Conservation (phyloP, 2,888 invertebrate species). For the Mesoligia furuncula region DNA sequence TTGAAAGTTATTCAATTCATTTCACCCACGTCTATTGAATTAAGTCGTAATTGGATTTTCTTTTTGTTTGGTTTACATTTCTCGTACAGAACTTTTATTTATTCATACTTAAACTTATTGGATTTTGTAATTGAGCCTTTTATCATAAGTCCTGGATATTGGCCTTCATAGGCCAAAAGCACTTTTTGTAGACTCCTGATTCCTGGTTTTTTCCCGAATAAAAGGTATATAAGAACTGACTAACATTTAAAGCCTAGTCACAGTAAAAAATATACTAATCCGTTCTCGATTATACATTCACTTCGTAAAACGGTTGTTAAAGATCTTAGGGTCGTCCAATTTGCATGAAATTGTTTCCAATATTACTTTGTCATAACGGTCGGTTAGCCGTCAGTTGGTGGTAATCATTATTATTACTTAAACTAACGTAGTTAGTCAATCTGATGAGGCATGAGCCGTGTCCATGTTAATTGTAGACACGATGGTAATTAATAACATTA, state of each 20-base stretch:
- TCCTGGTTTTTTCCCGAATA: no score
- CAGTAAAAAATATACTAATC: conserved; percentile 45
- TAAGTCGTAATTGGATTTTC: conserved; percentile 31
- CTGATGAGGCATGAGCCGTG: not conserved
- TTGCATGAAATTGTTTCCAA: conserved; percentile 60
- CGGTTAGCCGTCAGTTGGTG: conserved; percentile 20
- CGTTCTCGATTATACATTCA: conserved; percentile 57
- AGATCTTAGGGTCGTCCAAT: conserved; percentile 47
- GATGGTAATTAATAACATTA: conserved; percentile 13
- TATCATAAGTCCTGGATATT: not conserved
- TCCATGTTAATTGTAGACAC: not conserved
- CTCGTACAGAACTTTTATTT: not conserved
- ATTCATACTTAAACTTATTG: not conserved
- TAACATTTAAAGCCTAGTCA: conserved; percentile 18
- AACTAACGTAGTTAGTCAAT: conserved; percentile 13
- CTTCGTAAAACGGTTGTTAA: conserved; percentile 53
- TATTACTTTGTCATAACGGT: conserved; percentile 38
- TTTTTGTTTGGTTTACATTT: conserved; percentile 29
- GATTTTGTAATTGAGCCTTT: not conserved
- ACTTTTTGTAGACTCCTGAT: conserved; percentile 32
- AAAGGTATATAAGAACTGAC: conserved; percentile 29
- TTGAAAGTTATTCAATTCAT: conserved; percentile 35
- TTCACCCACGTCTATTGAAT: conserved; percentile 24
- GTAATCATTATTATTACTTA: conserved; percentile 6
- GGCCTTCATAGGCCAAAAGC: conserved; percentile 1